Evolutionary conservation across 2,113 vertebrate genomes (phyloP).

Genomic region (Lasiurus borealis): DNA sequence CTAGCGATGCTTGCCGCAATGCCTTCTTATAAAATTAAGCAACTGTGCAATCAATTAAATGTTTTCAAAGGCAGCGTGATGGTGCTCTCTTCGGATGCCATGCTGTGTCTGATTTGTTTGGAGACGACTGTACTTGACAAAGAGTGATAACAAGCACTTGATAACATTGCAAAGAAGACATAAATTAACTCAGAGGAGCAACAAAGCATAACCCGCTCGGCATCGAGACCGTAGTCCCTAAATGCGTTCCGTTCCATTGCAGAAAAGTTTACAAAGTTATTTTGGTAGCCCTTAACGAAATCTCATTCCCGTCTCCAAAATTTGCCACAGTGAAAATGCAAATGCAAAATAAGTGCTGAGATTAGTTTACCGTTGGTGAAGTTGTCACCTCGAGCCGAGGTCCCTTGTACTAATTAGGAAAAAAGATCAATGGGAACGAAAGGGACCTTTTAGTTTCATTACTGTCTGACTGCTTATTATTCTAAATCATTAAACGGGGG

Average conservation of each 20-base stretch:
- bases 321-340: conserved; percentile 51
- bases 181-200: conserved; percentile 66
- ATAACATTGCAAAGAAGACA: conserved; percentile 66
- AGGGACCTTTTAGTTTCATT: background rate
- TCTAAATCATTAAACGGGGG: conserved; percentile 40
- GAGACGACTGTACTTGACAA: conserved; percentile 74
- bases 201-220: conserved; percentile 68
- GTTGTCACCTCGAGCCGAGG: background rate
- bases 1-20: conserved; percentile 76
- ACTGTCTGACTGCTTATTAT: conserved; percentile 29
- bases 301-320: conserved; percentile 11
- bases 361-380: conserved; percentile 53
- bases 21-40: conserved; percentile 82
- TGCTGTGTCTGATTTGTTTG: conserved; percentile 80
- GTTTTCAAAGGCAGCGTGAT: conserved; percentile 64
- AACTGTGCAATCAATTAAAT: conserved; percentile 83
- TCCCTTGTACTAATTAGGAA: conserved; percentile 41
- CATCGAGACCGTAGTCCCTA: conserved; percentile 65
- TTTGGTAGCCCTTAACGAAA: background rate
- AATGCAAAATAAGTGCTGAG: conserved; percentile 13
- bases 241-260: conserved; percentile 35
- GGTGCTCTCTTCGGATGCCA: conserved; percentile 75
- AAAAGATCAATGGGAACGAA: conserved; percentile 35
- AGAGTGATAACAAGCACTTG: conserved; percentile 77
- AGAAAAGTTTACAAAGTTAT: conserved; percentile 53